phyloP scores from a whole-genome alignment of 2,888 invertebrate genomes.

The Sceliomorpha sp. region DNA sequence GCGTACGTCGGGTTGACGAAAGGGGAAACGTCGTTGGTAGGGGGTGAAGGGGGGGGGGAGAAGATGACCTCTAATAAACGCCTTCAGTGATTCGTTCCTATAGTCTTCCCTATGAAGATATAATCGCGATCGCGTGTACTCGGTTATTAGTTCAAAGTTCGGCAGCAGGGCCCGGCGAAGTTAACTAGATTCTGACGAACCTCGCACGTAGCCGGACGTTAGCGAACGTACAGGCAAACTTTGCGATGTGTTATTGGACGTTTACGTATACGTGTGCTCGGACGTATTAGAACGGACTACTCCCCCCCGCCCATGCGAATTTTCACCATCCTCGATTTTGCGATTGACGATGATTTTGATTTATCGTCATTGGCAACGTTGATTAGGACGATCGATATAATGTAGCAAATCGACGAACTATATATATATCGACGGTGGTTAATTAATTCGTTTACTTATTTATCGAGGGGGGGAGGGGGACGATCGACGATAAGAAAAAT shows the following conservation, averaged over 20 bases:
- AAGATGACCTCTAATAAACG: too few relatives aligned
- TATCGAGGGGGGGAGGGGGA: too few relatives aligned
- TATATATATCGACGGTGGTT: too few relatives aligned
- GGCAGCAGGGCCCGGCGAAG: constrained; percentile 64
- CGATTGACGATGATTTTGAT: too few relatives aligned
- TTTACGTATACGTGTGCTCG: constrained; percentile 26
- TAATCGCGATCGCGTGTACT: constrained; percentile 73
- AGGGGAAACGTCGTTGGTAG: too few relatives aligned
- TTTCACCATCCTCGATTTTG: constrained; percentile 3
- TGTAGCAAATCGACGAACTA: too few relatives aligned
- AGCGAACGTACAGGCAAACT: constrained; percentile 51
- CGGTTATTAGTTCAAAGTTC: constrained; percentile 75
- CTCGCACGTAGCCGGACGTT: constrained; percentile 52
- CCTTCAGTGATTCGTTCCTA: constrained; percentile 10
- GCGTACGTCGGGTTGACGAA: constrained; percentile 9
- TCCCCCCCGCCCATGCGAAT: too few relatives aligned
- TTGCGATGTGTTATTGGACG: constrained; percentile 39
- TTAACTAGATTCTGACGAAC: constrained; percentile 70
- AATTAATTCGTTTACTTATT: too few relatives aligned
- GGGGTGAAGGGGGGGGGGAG: too few relatives aligned
- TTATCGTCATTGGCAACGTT: too few relatives aligned
- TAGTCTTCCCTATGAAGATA: constrained; percentile 67
- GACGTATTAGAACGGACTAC: constrained; percentile 24
- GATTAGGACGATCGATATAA: too few relatives aligned
- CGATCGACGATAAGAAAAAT: too few relatives aligned